Percentiles rank a stretch among this genome's conserved stretches.
Conservation (phyloP, 2,113 vertebrate species). For the Cinclus mexicanus region DNA sequence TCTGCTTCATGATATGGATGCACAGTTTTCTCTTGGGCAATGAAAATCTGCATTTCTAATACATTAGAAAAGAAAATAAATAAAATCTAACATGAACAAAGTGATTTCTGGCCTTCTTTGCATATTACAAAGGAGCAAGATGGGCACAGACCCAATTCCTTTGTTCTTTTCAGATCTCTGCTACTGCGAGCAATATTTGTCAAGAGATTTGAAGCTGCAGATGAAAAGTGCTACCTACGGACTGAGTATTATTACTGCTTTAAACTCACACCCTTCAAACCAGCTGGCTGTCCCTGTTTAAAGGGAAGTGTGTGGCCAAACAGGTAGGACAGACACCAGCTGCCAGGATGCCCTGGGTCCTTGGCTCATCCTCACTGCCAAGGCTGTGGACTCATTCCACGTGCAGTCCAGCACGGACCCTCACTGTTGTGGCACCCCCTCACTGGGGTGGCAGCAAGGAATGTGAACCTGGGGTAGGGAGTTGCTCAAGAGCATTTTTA, state of each 20-base stretch:
- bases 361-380: background rate
- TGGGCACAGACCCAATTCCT: slow-evolving; percentile 63
- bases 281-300: slow-evolving; percentile 11
- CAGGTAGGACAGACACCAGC: background rate
- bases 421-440: too few relatives aligned
- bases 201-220: slow-evolving; percentile 54
- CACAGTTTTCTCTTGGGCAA: slow-evolving; percentile 48
- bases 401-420: background rate
- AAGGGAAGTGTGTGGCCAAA: background rate
- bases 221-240: slow-evolving; percentile 61
- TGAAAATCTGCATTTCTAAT: slow-evolving; percentile 64
- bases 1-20: background rate
- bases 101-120: slow-evolving; percentile 55
- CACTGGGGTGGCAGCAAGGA: background rate
- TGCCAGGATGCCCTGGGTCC: slow-evolving; percentile 2
- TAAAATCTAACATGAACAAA: slow-evolving; percentile 45
- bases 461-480: background rate
- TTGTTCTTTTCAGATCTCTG: slow-evolving; percentile 65
- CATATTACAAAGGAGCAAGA: slow-evolving; percentile 63
- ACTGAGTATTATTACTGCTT: slow-evolving; percentile 3
- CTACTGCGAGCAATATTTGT: slow-evolving; percentile 45
- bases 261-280: slow-evolving; percentile 14
- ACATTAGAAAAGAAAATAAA: slow-evolving; percentile 26
- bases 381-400: background rate
- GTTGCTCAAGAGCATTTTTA: background rate